Base-by-base conservation (phyloP, 2,797 vertebrate species). In the Pseudopleuronectes americanus region DNA sequence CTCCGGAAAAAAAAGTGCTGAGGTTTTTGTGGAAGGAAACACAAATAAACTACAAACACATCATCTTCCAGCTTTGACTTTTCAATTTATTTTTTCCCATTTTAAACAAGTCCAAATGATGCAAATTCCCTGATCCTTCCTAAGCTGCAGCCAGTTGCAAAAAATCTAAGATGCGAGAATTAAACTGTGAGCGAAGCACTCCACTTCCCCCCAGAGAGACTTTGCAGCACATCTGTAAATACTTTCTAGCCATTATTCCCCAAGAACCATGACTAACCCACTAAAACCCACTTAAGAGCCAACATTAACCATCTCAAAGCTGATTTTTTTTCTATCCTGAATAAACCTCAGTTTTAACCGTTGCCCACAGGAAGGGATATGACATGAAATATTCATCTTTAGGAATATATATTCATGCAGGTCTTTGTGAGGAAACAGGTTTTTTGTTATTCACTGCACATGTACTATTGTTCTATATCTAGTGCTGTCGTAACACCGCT, bases 141-240 rank as follows among this genome's bases (percentile, higher is more conserved):
- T 71, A 52, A 83, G 57, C 64, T 66, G 45, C 70, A 41, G 64
- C 71, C 61, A 74, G 71, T 54, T 56, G 59, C 48, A 24, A n/a
- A 45, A 45, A 65, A 69, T 83, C 53, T 66, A 59, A 84, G 70
- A 69, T 59, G 33, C 41, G 49, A 68, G 70, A 77, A 80, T 86
- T 83, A 74, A 80, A 84, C 59, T 74, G 26, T 56, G 53, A 73
- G 77, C 58, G 54, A 78, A 80, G 68, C 41, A 61, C 48, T 76
- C 52, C 26, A 60, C 38, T 70, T 71, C 69, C 75, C 79, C 67
- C 71, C 60, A 5, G 63, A 78, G 64, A 74, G 62, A 33, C 69
- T 84, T 68, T 17, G 48, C 38, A 16, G 53, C 71, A 87, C 83
- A 90, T 91, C 84, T 93, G 88, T 81, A 84, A 88, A 89, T 78